These are phyloP conservation scores for Antedon bifida DNA, from an alignment of 35 echinoderm and acorn worm genomes.

Conservation along the genomic window DNA sequence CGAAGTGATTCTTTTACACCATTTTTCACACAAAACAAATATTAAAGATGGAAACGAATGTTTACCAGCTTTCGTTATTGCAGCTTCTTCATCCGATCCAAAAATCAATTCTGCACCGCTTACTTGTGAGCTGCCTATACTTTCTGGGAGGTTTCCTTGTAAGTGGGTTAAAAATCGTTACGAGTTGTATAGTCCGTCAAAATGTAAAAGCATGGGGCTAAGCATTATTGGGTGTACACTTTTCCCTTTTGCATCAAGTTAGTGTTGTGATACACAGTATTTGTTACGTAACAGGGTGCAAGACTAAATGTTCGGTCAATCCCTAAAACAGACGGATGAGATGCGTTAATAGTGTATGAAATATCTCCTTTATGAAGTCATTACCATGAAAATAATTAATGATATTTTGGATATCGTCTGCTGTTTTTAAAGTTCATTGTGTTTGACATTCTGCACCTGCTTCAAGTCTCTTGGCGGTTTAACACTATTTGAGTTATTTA, in stretches of 20 bases:
- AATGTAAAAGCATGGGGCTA: constrained; percentile 11
- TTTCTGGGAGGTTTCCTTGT: constrained; percentile 2
- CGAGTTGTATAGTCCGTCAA: constrained; percentile 3
- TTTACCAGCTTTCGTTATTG: constrained; percentile 17
- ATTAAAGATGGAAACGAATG: constrained; percentile 11
- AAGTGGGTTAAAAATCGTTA: constrained; percentile 29
- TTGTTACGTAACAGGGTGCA: constrained; percentile 16
- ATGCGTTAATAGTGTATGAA: background rate
- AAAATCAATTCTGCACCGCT: background rate
- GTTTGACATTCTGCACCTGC: constrained; percentile 28
- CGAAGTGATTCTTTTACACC: background rate
- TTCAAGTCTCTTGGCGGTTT: constrained; percentile 19
- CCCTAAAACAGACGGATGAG: constrained; percentile 10
- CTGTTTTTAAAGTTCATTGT: background rate
- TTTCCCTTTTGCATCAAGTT: constrained; percentile 6
- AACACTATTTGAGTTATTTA: background rate
- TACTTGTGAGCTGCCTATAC: background rate
- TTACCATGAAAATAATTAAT: constrained; percentile 1
- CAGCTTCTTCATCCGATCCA: constrained; percentile 27
- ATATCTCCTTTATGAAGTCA: constrained; percentile 13
- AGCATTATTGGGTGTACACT: constrained; percentile 10
- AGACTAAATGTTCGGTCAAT: constrained; percentile 22
- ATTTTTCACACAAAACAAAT: too few species aligned
- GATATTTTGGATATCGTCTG: constrained; percentile 14
- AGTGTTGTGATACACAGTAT: constrained; percentile 7